A percentile compares a stretch with the other conserved stretches of the same genome.
Conservation (phyloP, 30 jellyfish, hydroid and myxozoan species). For the Pseudorhiza aurosa region DNA sequence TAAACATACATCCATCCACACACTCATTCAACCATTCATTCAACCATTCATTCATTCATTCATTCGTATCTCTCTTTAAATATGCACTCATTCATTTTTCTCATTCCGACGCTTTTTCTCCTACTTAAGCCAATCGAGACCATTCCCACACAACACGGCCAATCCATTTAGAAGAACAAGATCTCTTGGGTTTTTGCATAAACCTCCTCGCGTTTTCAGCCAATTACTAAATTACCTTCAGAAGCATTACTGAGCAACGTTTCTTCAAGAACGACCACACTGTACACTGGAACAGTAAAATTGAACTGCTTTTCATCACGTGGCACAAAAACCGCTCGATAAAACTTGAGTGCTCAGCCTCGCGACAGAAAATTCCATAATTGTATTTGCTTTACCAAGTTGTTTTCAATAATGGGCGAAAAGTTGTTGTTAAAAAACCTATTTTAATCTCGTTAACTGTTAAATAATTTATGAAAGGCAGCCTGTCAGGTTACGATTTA, state of each 20-base stretch:
- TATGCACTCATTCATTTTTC: background rate
- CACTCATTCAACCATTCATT: background rate
- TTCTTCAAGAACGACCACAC: too few relatives aligned
- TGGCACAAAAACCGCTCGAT: too few relatives aligned
- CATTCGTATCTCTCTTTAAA: background rate
- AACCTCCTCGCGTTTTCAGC: background rate
- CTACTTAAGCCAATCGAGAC: background rate
- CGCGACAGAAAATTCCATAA: too few relatives aligned
- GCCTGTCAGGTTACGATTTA: too few relatives aligned
- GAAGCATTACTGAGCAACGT: background rate
- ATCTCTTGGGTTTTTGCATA: background rate
- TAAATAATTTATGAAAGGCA: background rate
- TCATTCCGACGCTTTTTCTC: background rate
- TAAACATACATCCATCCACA: background rate
- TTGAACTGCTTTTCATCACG: too few relatives aligned
- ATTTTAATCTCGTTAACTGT: background rate
- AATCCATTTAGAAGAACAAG: background rate
- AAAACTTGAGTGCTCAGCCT: too few relatives aligned
- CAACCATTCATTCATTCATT: background rate
- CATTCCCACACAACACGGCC: background rate
- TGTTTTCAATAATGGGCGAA: background rate
- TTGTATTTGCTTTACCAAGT: background rate
- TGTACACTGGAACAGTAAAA: too few relatives aligned
- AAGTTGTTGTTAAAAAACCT: slow-evolving; percentile 8
- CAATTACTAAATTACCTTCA: background rate